These are phyloP conservation scores for Habropoda laboriosa DNA, from an alignment of 1,140 invertebrate species.

Conservation along the genomic window DNA sequence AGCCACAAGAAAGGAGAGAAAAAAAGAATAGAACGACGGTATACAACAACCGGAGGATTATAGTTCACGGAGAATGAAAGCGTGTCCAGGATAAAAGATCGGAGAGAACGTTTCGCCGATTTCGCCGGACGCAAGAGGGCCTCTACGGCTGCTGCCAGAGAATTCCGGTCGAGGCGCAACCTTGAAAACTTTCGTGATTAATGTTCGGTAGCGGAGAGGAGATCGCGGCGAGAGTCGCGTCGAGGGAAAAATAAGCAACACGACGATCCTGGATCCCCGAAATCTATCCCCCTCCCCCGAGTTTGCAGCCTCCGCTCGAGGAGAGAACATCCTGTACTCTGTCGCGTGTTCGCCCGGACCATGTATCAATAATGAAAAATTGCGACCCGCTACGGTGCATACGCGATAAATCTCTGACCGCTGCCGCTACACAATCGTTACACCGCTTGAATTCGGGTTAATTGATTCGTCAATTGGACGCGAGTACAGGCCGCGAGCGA, in stretches of 20 bases:
- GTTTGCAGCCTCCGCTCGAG: not conserved
- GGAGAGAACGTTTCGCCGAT: not conserved
- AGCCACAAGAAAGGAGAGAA: not conserved
- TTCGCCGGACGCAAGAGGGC: not conserved
- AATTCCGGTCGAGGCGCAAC: constrained; percentile 14
- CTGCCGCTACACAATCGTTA: constrained; percentile 34
- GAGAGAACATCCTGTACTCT: constrained; percentile 40
- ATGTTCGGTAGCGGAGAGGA: constrained; percentile 31
- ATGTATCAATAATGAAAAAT: constrained; percentile 54
- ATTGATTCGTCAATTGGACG: constrained; percentile 42
- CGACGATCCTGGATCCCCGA: constrained; percentile 2
- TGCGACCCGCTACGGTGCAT: constrained; percentile 11
- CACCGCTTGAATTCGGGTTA: constrained; percentile 35
- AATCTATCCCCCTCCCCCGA: no score
- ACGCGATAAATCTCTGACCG: constrained; percentile 35
- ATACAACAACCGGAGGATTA: no score
- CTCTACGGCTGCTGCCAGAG: constrained; percentile 19
- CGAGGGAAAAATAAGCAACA: constrained; percentile 24
- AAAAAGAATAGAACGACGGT: no score
- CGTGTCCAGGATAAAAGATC: not conserved
- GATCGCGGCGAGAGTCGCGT: not conserved
- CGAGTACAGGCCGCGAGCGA: not conserved
- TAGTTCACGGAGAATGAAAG: not conserved
- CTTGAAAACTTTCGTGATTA: constrained; percentile 55
- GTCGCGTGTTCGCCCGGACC: constrained; percentile 3